Base-by-base conservation (phyloP, 2,888 invertebrate species). In the Drosophila infuscata region DNA sequence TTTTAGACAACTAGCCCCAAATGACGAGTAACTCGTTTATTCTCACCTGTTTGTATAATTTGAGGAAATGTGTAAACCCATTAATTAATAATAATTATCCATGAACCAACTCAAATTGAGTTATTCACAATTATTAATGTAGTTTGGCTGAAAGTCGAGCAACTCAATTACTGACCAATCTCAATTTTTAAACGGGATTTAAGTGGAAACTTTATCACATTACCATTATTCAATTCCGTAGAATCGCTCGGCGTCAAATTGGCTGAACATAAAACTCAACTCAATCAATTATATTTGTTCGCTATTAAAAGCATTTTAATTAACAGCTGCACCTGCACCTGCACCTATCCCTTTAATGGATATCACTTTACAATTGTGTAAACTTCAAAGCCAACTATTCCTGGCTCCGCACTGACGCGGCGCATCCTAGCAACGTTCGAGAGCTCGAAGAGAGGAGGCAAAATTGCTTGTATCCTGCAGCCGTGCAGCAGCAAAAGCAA, bases 231-330 rank as follows among this genome's bases (percentile, higher is more conserved):
- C 7, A 36, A 54, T 54, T 54, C 7, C 15, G 29, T 3, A n/a
- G 29, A 15, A 46, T 25, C 25, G 15, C 25, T 46, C 25, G 0
- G 15, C 25, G 15, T 4, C 15, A 15, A 46, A 46, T 46, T 46
- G 46, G 8, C 15, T 8, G 36, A 59, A 63, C 41, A 67, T 54
- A 41, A 60, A 74, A 65, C 74, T 63, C 64, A 74, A 78, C 74
- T 63, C 64, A 74, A 78, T 72, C 72, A 68, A 63, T 41, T 56
- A 61, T 52, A 41, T 69, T 69, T 60, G 15, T 54, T 8, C 35
- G 36, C 25, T 53, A 61, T 67, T 72, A 67, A 35, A 76, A 63
- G 46, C 69, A 33, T 54, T 46, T 61, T 53, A 75, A 58, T 60
- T 63, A 41, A 6, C 49, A 54, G 33, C 30, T 65, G 61, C 70